Evolutionary conservation across 1,140 invertebrate genomes (phyloP).

Genomic region (Zaprionus capensis): DNA sequence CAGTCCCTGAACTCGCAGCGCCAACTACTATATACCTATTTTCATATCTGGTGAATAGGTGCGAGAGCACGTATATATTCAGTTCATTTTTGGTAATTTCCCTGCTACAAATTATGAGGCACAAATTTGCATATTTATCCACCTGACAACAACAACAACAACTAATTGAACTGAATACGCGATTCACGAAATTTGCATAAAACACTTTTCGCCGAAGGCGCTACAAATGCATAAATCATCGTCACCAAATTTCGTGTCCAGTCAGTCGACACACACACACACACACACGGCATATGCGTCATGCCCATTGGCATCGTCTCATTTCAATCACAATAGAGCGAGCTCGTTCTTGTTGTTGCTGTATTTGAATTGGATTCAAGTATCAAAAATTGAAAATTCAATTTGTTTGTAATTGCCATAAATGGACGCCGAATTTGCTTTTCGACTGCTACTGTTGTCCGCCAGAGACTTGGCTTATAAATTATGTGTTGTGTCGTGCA

Average conservation of each 20-base stretch:
- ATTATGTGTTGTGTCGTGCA: conserved; percentile 54
- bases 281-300: conserved; percentile 26
- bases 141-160: conserved; percentile 23
- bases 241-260: conserved; percentile 8
- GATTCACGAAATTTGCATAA: conserved; percentile 65
- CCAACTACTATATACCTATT: neutral
- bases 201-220: conserved; percentile 54
- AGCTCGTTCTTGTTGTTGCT: neutral
- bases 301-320: conserved; percentile 8
- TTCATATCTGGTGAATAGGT: neutral
- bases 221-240: conserved; percentile 74
- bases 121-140: conserved; percentile 61
- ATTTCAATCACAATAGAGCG: conserved; percentile 33
- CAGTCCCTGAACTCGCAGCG: neutral
- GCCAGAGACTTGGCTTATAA: conserved; percentile 38
- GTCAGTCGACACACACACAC: neutral
- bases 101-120: conserved; percentile 65
- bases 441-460: neutral
- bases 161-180: conserved; percentile 61
- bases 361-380: conserved; percentile 14
- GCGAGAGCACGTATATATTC: conserved; percentile 3
- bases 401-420: conserved; percentile 49
- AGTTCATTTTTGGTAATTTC: conserved; percentile 74
- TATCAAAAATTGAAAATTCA: conserved; percentile 41
- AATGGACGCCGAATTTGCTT: conserved; percentile 32